phyloP scores from a whole-genome alignment of 1,140 invertebrate species.

The Tenebrio molitor region DNA sequence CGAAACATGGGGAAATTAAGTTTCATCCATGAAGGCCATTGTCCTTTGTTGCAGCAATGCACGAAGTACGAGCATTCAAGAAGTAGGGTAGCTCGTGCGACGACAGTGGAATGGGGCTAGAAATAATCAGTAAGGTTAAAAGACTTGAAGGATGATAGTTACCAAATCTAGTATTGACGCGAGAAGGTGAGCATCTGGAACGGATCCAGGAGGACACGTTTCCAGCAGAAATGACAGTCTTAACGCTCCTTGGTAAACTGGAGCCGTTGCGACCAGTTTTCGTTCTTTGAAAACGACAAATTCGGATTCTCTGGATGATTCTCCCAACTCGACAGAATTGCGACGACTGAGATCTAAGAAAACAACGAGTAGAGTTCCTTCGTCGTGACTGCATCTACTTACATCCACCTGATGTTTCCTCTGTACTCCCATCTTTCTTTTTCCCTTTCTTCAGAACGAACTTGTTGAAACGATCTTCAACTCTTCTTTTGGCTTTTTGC shows the following conservation, averaged over 20 bases:
- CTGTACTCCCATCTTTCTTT: slow-evolving; percentile 88
- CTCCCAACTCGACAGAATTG: slow-evolving; percentile 86
- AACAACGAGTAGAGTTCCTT: no score
- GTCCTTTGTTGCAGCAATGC: slow-evolving; percentile 96
- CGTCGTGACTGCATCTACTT: no score
- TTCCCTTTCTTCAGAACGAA: slow-evolving; percentile 81
- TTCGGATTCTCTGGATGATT: slow-evolving; percentile 83
- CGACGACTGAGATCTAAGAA: slow-evolving; percentile 82
- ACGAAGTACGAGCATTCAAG: slow-evolving; percentile 97
- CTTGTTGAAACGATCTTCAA: slow-evolving; percentile 87
- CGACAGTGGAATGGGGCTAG: slow-evolving; percentile 93
- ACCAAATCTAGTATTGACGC: slow-evolving; percentile 97
- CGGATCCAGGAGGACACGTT: slow-evolving; percentile 93
- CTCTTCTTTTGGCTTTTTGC: slow-evolving; percentile 83
- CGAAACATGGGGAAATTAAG: slow-evolving; percentile 85
- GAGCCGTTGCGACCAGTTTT: slow-evolving; percentile 80
- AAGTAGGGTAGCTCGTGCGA: slow-evolving; percentile 89
- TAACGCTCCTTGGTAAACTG: slow-evolving; percentile 85
- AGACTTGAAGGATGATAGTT: slow-evolving; percentile 58
- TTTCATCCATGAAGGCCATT: slow-evolving; percentile 98
- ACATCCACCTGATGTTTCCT: slow-evolving; percentile 85
- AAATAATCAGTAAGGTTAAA: slow-evolving; percentile 57
- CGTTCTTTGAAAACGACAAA: slow-evolving; percentile 90
- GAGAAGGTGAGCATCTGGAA: slow-evolving; percentile 96
- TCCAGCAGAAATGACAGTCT: slow-evolving; percentile 93